Evolutionary conservation across 2,888 invertebrate species (phyloP).

Genomic region (Clanis bilineata): DNA sequence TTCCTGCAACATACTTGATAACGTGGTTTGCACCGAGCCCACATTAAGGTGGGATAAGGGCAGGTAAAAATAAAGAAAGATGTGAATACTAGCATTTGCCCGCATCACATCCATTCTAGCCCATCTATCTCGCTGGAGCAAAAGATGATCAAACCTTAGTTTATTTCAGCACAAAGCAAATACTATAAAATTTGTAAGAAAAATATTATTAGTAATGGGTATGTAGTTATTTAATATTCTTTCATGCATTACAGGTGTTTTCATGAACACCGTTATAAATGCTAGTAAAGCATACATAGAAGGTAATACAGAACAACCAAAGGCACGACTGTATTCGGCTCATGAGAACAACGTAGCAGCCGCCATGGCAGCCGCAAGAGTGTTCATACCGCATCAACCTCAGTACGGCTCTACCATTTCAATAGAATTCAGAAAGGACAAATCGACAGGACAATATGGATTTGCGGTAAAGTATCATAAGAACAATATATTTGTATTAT

Average conservation of each 20-base stretch:
- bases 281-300: conserved; percentile 62
- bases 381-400: conserved; percentile 82
- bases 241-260: conserved; percentile 57
- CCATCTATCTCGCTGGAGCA: no score
- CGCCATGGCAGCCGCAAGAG: conserved; percentile 78
- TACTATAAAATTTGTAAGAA: no score
- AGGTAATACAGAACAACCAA: conserved; percentile 60
- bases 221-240: background rate
- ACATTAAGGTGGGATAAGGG: no score
- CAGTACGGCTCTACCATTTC: conserved; percentile 80
- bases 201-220: no score
- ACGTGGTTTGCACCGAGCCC: no score
- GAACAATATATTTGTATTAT: no score
- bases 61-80: no score
- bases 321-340: conserved; percentile 78
- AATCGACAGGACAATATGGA: conserved; percentile 52
- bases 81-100: no score
- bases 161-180: no score
- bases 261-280: conserved; percentile 76
- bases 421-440: conserved; percentile 72
- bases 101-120: no score
- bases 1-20: no score
- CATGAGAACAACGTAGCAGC: conserved; percentile 86
- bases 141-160: no score
- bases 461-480: conserved; percentile 59